Base-by-base conservation (phyloP, 2,888 invertebrate species). In the Crepidodera aurea region DNA sequence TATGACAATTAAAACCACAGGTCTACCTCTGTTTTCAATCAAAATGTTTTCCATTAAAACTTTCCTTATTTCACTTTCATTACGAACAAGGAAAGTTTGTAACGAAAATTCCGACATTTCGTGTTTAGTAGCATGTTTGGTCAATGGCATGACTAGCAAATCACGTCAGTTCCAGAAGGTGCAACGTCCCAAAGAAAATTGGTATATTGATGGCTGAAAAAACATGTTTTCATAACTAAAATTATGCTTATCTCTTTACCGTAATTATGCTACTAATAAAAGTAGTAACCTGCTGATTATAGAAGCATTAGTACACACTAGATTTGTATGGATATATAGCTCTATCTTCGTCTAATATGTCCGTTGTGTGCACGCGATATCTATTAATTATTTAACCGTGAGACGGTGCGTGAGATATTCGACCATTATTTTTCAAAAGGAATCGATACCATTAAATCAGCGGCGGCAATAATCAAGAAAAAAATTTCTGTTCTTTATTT, bases 231-330 rank as follows among this genome's bases (percentile, higher is more conserved):
- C 44, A 57, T 65, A 60, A 51, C 39, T 34, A 60, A 59, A 59
- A 60, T 60, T 60, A 56, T 40, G 12, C 66, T 66, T 66, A 66
- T 66, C 66, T 61, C 29, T 39, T 5, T 46, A 62, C 63, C 64
- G 65, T 69, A 71, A 71, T 71, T 69, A 71, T 60, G 37, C 60
- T 62, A 53, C 58, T 65, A 68, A 70, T 69, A 70, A 71, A 72
- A 68, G 65, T 67, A 67, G 66, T 65, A 69, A 69, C 69, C 70
- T 63, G 71, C 69, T 71, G 70, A 72, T 72, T 71, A 71, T 70
- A 66, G 66, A 66, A 61, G 65, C 72, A 71, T 72, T 72, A 72
- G 70, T 72, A 72, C 66, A 64, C 62, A 71, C 69, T 71, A 71
- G 69, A 65, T 63, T 65, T 68, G 62, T 67, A 67, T 69, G 48